A percentile compares a stretch with the other conserved stretches of the same genome.
Evolutionary conservation across 2,888 invertebrate genomes (phyloP).

Genomic region (Oegoconia quadripuncta): DNA sequence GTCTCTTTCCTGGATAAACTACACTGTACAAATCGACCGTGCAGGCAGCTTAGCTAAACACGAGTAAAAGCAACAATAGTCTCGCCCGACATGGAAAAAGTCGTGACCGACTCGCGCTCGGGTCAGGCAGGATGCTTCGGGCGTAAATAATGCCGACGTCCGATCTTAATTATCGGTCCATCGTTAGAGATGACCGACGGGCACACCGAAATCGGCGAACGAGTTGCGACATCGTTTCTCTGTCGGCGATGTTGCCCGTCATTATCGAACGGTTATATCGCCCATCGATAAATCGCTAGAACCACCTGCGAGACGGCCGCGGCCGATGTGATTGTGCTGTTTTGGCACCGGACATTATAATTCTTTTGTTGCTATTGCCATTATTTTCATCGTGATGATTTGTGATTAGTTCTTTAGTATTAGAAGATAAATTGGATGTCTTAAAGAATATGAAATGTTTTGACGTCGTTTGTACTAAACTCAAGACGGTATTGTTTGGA

Average conservation of each 20-base stretch:
- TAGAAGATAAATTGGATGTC: constrained; percentile 44
- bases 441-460: constrained; percentile 20
- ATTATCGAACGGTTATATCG: constrained; percentile 62
- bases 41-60: constrained; percentile 46
- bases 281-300: constrained; percentile 65
- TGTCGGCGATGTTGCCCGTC: constrained; percentile 45
- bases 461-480: constrained; percentile 2
- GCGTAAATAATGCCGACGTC: constrained; percentile 75
- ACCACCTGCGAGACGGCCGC: constrained; percentile 54
- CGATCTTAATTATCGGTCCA: constrained; percentile 76
- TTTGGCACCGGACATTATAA: constrained; percentile 70
- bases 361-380: constrained; percentile 70
- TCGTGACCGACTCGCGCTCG: constrained; percentile 67
- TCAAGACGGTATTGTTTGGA: no score
- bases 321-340: constrained; percentile 50
- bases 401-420: constrained; percentile 45
- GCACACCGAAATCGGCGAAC: constrained; percentile 64
- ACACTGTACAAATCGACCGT: constrained; percentile 28
- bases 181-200: constrained; percentile 76
- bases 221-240: constrained; percentile 60
- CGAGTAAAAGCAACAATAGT: constrained; percentile 64
- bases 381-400: constrained; percentile 68
- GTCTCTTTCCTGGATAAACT: constrained; percentile 17
- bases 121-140: constrained; percentile 70
- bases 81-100: constrained; percentile 65